Evolutionary conservation across 2,113 vertebrate species (phyloP), one percentile per base, ranked within the genome.

Genomic region (Xenopus laevis): DNA sequence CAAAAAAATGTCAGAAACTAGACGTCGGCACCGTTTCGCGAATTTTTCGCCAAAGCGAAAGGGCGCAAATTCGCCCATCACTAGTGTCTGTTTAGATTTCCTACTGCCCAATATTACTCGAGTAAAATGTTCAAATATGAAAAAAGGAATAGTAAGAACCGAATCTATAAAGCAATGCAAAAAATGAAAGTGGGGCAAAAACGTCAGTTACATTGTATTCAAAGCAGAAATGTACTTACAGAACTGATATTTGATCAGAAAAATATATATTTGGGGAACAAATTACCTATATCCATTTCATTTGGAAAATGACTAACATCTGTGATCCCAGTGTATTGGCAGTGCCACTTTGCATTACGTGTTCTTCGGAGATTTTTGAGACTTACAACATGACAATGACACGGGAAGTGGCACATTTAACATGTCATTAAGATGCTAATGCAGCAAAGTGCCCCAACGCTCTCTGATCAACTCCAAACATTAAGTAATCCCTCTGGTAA

Each of bases 381-480:
- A 52, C 58, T 45, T 62, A 52, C 53, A 65, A 63, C 72, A 71
- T 45, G 30, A 71, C 55, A 75, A 20, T 20, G 45, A 33, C 73
- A 53, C 65, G 53, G 20, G 57, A 57, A 55, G 16, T 44, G 66
- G 8, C 68, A 45, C 73, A 30, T 68, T 75, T 75, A 75, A 62
- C 57, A 68, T 75, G 58, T 65, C 65, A 75, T 75, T 75, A 75
- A 68, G 73, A 75, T 75, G 73, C 46, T 62, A 75, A 75, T 75
- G 65, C 44, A 21, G 66, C 64, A 59, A 61, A 74, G 57, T 61
- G 40, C n/a, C 23, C 59, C 72, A 47, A 33, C 60, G 64, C 30
- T 61, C 67, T 74, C 30, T 68, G 55, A 60, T 40, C 53, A 74
- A 33, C 40, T 60, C 40, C 30, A 50, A 52, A 60, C 18, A 47